Percentiles rank a stretch among this genome's conserved stretches.
These are phyloP conservation scores for Sepiola atlantica DNA, from an alignment of 2,888 invertebrate species.

Conservation along the genomic window DNA sequence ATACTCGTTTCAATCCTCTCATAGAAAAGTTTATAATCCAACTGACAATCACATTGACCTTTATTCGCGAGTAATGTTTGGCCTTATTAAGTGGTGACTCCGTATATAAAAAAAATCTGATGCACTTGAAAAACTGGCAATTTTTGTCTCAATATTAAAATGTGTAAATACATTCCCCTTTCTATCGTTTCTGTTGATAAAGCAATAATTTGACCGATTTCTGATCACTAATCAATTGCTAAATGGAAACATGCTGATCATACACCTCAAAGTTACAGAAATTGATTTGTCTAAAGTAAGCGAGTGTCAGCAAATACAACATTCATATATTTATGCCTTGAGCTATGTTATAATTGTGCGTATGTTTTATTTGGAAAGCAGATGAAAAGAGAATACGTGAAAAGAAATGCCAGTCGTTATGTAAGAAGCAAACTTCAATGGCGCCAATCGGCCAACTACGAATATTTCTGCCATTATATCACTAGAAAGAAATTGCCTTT, in stretches of 20 bases:
- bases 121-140: too few species aligned
- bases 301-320: not conserved
- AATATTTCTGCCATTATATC: not conserved
- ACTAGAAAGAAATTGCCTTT: not conserved
- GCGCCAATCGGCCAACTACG: not conserved
- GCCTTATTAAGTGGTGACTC: too few species aligned
- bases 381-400: not conserved
- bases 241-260: not conserved
- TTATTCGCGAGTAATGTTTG: too few species aligned
- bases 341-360: not conserved
- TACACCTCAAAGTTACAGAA: not conserved
- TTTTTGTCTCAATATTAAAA: too few species aligned
- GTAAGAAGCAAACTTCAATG: constrained; percentile 6
- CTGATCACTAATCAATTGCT: not conserved
- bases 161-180: not conserved
- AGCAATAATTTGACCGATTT: not conserved
- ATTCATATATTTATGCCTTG: not conserved
- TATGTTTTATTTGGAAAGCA: not conserved
- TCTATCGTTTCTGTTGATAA: not conserved
- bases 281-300: not conserved
- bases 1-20: too few species aligned
- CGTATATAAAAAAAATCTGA: too few species aligned
- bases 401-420: not conserved
- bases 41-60: too few species aligned
- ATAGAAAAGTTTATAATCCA: too few species aligned